Base-by-base conservation (phyloP, 2,888 invertebrate genomes). In the Axea sp. region DNA sequence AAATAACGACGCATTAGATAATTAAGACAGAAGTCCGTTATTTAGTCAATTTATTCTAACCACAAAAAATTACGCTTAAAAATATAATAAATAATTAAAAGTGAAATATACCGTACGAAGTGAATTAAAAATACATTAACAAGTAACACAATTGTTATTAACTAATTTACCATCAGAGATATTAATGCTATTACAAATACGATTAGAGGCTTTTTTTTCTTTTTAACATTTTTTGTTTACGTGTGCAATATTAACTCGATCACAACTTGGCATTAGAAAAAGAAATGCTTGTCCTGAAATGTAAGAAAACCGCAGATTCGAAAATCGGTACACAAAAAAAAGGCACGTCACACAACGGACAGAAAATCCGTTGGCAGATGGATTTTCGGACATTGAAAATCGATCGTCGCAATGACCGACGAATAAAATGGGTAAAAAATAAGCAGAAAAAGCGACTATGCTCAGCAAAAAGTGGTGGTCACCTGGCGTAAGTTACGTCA, bases 401-500 rank as follows among this genome's bases (percentile, higher is more conserved):
- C 45, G 17, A 28, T 4, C 28, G 22, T 49, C 9, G 24, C 55
- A 43, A 39, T 69, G 62, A 57, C 62, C 60, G 55, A 45, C 49
- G 33, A 55, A 55, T 62, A 59, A 69, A 59, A 9, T 19, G 24
- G 47, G 24, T 51, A 60, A 72, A 75, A 75, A 73, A 51, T 51
- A 15, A 9, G 3, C n/a, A 35, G 67, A 67, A 59, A 67, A 73
- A 51, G 43, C 30, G 9, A 53, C 14, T 24, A 53, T 12, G 5
- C 49, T 26, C 22, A 12, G 60, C 45, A 72, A 76, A 75, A 71
- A 71, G 51, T 14, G 73, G 41, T 78, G 73, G 41, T 78, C 78
- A 77, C 74, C 76, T 77, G 79, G 78, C 78, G 55, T 31, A 59
- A 8, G 53, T 74, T 79, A 79, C 77, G 78, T 78, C 65, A 76